phyloP scores from a whole-genome alignment of 1,140 invertebrate genomes.

The Nilaparvata lugens region DNA sequence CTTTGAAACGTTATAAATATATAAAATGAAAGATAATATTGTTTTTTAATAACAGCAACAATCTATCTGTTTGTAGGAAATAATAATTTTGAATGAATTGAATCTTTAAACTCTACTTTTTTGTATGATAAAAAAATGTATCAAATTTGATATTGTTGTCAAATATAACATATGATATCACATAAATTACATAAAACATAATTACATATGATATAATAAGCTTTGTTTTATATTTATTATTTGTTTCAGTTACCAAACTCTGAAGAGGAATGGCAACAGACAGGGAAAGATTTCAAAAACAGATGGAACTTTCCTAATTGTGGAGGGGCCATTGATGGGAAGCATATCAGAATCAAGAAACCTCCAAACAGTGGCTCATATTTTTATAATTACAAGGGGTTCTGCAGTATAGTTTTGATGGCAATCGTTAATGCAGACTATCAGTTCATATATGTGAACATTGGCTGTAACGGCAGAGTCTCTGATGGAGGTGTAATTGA shows the following conservation, averaged over 20 bases:
- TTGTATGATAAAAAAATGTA: too few relatives aligned
- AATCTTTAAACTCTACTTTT: too few relatives aligned
- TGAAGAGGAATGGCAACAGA: conserved; percentile 23
- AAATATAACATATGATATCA: too few relatives aligned
- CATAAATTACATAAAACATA: too few relatives aligned
- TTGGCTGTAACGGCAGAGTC: conserved; percentile 35
- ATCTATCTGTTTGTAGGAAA: too few relatives aligned
- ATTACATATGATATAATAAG: too few relatives aligned
- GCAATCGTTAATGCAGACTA: conserved; percentile 39
- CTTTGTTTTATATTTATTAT: too few relatives aligned
- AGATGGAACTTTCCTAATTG: conserved; percentile 34
- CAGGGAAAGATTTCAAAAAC: conserved; percentile 24
- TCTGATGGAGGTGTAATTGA: conserved; percentile 34
- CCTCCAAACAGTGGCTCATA: conserved; percentile 34
- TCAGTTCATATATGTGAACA: conserved; percentile 6
- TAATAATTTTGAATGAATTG: too few relatives aligned
- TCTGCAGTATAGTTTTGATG: conserved; percentile 41
- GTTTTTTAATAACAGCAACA: too few relatives aligned
- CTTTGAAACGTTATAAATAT: too few relatives aligned
- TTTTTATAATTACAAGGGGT: conserved; percentile 44
- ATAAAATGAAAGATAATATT: too few relatives aligned
- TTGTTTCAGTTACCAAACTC: conserved; percentile 11
- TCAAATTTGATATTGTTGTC: too few relatives aligned
- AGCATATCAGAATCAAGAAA: conserved; percentile 37
- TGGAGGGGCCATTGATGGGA: conserved; percentile 39